A percentile compares a stretch with the other conserved stretches of the same genome.
phyloP scores from a whole-genome alignment of 2,888 invertebrate species.

The Branchipolynoe longqiensis region DNA sequence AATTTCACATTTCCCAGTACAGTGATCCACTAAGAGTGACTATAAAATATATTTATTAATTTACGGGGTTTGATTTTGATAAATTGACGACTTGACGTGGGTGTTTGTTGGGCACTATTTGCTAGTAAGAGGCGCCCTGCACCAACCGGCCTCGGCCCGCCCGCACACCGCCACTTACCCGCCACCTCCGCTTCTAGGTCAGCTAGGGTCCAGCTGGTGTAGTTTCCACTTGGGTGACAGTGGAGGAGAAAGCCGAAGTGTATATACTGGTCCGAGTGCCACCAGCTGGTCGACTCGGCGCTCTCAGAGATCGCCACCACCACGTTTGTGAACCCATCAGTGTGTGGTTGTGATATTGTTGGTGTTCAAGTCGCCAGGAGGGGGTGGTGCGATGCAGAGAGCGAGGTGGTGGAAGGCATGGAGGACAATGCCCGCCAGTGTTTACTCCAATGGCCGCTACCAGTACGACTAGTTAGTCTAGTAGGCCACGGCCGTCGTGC shows the following conservation, averaged over 20 bases:
- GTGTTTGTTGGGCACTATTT: no score
- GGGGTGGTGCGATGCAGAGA: background rate
- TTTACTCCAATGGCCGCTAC: background rate
- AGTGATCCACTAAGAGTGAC: no score
- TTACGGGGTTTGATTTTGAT: no score
- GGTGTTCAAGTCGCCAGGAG: background rate
- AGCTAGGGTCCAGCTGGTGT: constrained; percentile 35
- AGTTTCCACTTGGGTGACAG: constrained; percentile 27
- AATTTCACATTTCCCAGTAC: no score
- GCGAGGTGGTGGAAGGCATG: background rate
- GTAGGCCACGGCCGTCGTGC: background rate
- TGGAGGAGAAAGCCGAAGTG: no score
- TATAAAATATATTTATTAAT: no score
- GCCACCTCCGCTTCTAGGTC: constrained; percentile 33
- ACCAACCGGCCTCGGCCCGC: constrained; percentile 27
- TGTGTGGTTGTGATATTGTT: background rate
- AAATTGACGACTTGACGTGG: no score
- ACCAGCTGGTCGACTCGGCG: background rate
- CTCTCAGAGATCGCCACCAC: background rate
- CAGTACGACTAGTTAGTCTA: background rate
- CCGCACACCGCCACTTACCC: constrained; percentile 22
- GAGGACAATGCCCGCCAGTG: constrained; percentile 17
- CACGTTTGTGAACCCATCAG: background rate
- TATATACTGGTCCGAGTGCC: no score
- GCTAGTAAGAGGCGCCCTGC: no score